Conservation (phyloP, 2,888 invertebrate genomes). For the Rhaphigaster nebulosa region DNA sequence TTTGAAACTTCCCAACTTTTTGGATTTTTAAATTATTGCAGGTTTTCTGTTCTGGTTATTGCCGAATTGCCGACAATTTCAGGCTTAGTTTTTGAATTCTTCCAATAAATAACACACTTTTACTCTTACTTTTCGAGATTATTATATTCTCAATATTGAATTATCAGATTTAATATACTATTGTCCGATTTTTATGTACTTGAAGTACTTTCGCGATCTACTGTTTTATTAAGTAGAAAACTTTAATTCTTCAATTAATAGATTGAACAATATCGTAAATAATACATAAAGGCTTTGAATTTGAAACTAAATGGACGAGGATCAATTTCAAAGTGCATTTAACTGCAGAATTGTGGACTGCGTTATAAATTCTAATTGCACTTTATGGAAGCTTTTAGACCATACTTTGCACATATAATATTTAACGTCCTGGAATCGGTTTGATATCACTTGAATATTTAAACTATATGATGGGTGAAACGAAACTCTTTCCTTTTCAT, state of each 20-base stretch:
- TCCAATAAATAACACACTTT: no score
- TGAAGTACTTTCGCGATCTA: background rate
- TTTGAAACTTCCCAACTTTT: no score
- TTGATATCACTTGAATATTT: conserved; percentile 6
- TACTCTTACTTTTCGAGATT: no score
- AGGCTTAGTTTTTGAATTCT: no score
- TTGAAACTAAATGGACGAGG: background rate
- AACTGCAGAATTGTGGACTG: background rate
- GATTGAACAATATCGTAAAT: background rate
- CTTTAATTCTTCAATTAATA: background rate
- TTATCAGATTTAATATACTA: no score
- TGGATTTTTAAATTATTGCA: no score
- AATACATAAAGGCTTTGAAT: background rate
- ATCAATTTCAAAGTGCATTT: conserved; percentile 15
- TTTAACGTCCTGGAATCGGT: background rate
- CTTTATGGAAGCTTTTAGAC: conserved; percentile 30
- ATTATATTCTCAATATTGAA: no score
- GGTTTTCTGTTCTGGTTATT: no score
- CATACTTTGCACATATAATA: conserved; percentile 11
- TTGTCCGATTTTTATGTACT: no score
- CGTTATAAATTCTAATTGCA: conserved; percentile 19
- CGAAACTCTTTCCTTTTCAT: background rate
- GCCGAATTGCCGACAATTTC: no score
- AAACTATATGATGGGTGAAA: background rate
- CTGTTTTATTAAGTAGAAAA: background rate